Percentiles rank a stretch among this genome's conserved stretches.
Conservation (phyloP, 2,888 invertebrate species). For the Eurytoma californica region DNA sequence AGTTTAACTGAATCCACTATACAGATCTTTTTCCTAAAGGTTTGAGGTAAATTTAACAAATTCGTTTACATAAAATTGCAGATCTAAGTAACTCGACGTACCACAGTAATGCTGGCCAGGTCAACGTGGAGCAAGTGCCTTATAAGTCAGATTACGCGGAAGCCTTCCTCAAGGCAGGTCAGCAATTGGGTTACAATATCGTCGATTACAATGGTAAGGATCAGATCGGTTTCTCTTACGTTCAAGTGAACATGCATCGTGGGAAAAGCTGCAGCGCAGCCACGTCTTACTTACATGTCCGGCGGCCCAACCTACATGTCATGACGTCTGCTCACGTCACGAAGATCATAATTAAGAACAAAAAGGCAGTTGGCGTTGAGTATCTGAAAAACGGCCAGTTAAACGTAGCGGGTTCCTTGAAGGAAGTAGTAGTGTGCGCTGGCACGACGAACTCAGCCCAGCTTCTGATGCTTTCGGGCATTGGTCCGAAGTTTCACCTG, state of each 20-base stretch:
- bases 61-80: no score
- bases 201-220: constrained; percentile 75
- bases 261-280: constrained; percentile 77
- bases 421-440: constrained; percentile 80
- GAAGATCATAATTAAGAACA: constrained; percentile 66
- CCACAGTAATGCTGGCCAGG: constrained; percentile 72
- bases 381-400: constrained; percentile 78
- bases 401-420: constrained; percentile 77
- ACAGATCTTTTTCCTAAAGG: no score
- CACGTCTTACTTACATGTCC: constrained; percentile 77
- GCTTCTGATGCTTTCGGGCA: constrained; percentile 81
- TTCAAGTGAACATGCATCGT: constrained; percentile 77
- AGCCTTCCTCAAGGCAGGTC: constrained; percentile 71
- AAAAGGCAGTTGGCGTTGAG: constrained; percentile 69
- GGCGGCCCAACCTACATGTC: constrained; percentile 69
- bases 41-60: no score
- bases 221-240: constrained; percentile 77
- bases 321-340: constrained; percentile 67
- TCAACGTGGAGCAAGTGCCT: constrained; percentile 72
- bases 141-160: constrained; percentile 70
- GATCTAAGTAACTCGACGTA: constrained; percentile 71
- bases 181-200: constrained; percentile 70
- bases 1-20: constrained; percentile 7
- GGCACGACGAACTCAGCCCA: constrained; percentile 90
- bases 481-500: constrained; percentile 81